Evolutionary conservation across 2,113 vertebrate species (phyloP).

Genomic region (Syngnathus typhle): DNA sequence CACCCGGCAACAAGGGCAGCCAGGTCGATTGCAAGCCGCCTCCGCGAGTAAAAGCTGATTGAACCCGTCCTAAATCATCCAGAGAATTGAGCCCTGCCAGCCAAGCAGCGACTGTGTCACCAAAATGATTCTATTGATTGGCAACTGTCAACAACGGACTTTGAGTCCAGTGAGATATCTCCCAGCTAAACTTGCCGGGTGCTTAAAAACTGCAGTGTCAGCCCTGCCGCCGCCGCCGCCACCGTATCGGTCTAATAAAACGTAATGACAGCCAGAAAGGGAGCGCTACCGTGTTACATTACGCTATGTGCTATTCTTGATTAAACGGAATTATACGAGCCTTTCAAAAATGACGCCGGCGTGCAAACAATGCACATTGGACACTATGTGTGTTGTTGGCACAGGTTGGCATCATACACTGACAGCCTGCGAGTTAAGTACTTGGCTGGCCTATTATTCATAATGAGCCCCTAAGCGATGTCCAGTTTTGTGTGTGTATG

Average conservation of each 20-base stretch:
- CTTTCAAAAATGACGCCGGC: conserved; percentile 33
- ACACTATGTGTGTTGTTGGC: conserved; percentile 30
- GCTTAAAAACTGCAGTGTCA: conserved; percentile 12
- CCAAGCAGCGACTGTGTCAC: conserved; percentile 9
- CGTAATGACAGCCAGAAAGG: conserved; percentile 15
- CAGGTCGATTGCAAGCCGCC: neutral
- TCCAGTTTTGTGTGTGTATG: conserved; percentile 46
- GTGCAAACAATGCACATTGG: neutral
- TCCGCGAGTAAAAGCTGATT: conserved; percentile 1
- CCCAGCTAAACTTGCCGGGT: conserved; percentile 12
- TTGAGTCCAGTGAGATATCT: conserved; percentile 19
- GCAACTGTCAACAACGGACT: conserved; percentile 20
- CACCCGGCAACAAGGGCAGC: neutral
- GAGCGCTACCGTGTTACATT: conserved; percentile 15
- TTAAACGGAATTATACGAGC: conserved; percentile 39
- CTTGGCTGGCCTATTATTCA: conserved; percentile 61
- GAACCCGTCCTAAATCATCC: conserved; percentile 12
- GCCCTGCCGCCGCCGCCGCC: neutral
- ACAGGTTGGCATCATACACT: conserved; percentile 52
- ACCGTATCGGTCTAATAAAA: conserved; percentile 1
- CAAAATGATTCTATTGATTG: conserved; percentile 29
- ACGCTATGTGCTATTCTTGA: conserved; percentile 44
- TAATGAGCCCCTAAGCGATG: conserved; percentile 67
- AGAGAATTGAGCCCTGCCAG: conserved; percentile 7
- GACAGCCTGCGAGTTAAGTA: conserved; percentile 66